These are phyloP conservation scores for Polyommatus icarus DNA, from an alignment of 2,888 invertebrate species.

Conservation along the genomic window DNA sequence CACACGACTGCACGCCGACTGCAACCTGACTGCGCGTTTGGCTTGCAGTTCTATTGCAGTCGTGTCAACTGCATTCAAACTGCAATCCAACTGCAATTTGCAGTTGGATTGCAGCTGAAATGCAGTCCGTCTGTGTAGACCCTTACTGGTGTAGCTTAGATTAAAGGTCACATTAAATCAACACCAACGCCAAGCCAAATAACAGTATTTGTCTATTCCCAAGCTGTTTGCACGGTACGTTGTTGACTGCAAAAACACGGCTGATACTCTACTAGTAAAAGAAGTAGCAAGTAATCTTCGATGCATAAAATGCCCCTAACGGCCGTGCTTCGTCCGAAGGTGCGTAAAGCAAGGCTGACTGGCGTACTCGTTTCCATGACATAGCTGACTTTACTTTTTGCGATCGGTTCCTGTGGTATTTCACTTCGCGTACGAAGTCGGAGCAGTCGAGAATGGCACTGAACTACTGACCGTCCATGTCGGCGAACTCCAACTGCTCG, in stretches of 20 bases:
- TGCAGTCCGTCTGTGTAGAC: too few species aligned
- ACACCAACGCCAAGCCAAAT: neutral
- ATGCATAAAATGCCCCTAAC: neutral
- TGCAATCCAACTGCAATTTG: too few species aligned
- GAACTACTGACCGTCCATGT: conserved; percentile 69
- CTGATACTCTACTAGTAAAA: too few species aligned
- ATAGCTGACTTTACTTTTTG: neutral
- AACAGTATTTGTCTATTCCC: too few species aligned
- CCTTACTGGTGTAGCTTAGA: neutral
- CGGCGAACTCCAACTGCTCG: conserved; percentile 64
- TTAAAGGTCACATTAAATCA: neutral
- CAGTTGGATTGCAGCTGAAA: too few species aligned
- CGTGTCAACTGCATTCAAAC: too few species aligned
- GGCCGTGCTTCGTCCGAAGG: too few species aligned
- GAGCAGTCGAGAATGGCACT: conserved; percentile 37
- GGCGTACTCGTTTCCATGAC: neutral
- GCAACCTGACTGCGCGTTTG: too few species aligned
- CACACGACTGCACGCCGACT: too few species aligned
- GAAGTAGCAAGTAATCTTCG: neutral
- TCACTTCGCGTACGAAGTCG: neutral
- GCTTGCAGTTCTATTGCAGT: too few species aligned
- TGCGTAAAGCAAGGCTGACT: neutral
- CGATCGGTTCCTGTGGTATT: neutral
- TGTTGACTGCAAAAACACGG: too few species aligned
- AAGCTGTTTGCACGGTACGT: neutral